Evolutionary conservation across 2,888 invertebrate species (phyloP), one percentile per base, ranked within the genome.

Genomic region (Nasonovia ribisnigri): DNA sequence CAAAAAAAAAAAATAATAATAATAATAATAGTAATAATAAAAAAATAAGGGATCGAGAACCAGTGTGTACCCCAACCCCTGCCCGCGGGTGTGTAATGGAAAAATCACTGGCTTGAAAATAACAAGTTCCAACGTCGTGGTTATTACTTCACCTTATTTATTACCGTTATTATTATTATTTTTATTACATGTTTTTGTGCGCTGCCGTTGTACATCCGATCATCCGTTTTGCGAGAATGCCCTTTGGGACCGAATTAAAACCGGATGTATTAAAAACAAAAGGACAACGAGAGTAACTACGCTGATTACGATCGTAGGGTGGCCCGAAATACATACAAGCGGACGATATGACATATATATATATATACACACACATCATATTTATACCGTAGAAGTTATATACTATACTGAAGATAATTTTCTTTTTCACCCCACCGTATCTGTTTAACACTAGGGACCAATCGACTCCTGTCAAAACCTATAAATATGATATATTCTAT

Each of bases 101-200:
- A 93, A 93, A 93, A 87, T 93, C 93, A 90, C 90, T 93, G 93
- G 90, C 84, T 93, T 60, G 93, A 93, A 93, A 93, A 93, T 93
- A 93, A 93, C 93, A 93, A 93, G 93, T 93, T 90, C 60, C 89
- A 84, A 84, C 90, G 57, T 51, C 84, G 43, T 48, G 43, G 90
- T 90, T 93, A 93, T 93, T 92, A 90, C 90, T 93, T 90, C 90
- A 67, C 90, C 86, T 86, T 93, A 90, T 93, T 93, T 93, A 93
- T 93, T 90, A 93, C 93, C 89, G 67, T 92, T 92, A 77, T 88
- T 77, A 88, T 88, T 88, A 77, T 88, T 88, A 51, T 88, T 92
- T 36, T 88, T 92, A 88, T 92, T 92, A 88, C 67, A 46, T 51
- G 51, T 51, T 77, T 51, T 92, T 42, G 92, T 48, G 67, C 88